Evolutionary conservation across 2,888 invertebrate genomes (phyloP), one percentile per base, ranked within the genome.

Genomic region (Chloroclysta siterata): DNA sequence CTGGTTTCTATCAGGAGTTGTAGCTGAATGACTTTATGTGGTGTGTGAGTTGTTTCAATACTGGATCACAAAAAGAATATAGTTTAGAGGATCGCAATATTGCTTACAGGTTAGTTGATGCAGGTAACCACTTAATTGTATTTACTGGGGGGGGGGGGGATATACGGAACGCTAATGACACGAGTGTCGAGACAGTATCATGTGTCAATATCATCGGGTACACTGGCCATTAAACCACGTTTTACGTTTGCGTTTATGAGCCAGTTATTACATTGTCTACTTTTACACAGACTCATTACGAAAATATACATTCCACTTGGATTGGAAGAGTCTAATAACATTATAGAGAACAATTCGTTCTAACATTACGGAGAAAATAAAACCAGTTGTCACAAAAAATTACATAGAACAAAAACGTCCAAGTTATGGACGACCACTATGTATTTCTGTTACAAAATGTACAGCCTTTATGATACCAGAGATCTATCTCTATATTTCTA

Each of bases 31-130:
- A 53, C 48, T 46, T 46, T 60, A 62, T 65, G 65, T 65, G 61
- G 65, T 65, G 58, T 61, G 50, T 53, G 55, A 56, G 8, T 53
- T 65, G 56, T 62, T 61, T 58, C 36, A 48, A 54, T 59, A 17
- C 50, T 60, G 60, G 64, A 64, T 60, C 44, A 46, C 60, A 48
- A 44, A 60, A 48, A 42, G 53, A 56, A 13, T 41, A 41, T 5
- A 53, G 42, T 56, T 48, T 52, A 10, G 52, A 56, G 41, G 44
- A 60, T 14, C 11, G 15, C 6, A 44, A 22, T 36, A 55, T 2
- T 33, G n/a, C 17, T 8, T 5, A 36, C 47, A 60, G 59, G 59
- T 60, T 15, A 28, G 56, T 39, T 41, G 41, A 11, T 56, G 6
- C 13, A 22, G 17, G 17, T 22, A 10, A 22, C 29, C 29, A 5